These are phyloP conservation scores for Rotaria socialis DNA, from an alignment of 2,888 invertebrate genomes.

Conservation along the genomic window DNA sequence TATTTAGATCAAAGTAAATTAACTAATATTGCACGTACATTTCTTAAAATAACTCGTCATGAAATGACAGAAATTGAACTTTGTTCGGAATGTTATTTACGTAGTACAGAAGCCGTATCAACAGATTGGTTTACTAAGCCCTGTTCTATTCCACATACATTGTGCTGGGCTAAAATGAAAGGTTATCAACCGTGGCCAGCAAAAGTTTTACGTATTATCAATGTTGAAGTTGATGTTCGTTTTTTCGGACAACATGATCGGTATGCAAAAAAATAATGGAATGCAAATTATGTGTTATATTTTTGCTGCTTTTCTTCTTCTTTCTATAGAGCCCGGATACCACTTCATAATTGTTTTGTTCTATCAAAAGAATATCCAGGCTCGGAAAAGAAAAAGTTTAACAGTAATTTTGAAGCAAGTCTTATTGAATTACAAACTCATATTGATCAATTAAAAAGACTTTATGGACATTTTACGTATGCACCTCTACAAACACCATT, in stretches of 20 bases:
- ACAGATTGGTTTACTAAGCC: conserved; percentile 84
- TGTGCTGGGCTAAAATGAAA: conserved; percentile 92
- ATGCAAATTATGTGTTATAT: not conserved
- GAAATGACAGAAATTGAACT: conserved; percentile 87
- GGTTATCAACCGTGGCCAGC: conserved; percentile 97
- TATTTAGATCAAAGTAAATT: conserved; percentile 73
- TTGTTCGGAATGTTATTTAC: conserved; percentile 81
- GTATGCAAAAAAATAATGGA: conserved; percentile 50
- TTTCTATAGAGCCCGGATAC: not conserved
- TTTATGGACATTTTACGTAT: conserved; percentile 4
- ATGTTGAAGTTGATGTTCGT: conserved; percentile 72
- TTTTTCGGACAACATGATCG: conserved; percentile 89
- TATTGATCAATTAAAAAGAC: not conserved
- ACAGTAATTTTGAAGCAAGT: not conserved
- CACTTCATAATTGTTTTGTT: not conserved
- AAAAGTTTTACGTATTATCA: conserved; percentile 64
- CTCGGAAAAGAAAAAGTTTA: not conserved
- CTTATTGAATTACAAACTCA: not conserved
- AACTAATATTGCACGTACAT: conserved; percentile 71
- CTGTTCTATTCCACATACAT: conserved; percentile 77
- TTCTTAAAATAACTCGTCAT: conserved; percentile 77
- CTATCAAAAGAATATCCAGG: conserved; percentile 16
- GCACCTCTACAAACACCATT: conserved; percentile 1
- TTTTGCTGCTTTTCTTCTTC: not conserved
- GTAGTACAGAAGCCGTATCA: conserved; percentile 70